Evolutionary conservation across 2,888 invertebrate genomes (phyloP).

Genomic region (Machimus rusticus): DNA sequence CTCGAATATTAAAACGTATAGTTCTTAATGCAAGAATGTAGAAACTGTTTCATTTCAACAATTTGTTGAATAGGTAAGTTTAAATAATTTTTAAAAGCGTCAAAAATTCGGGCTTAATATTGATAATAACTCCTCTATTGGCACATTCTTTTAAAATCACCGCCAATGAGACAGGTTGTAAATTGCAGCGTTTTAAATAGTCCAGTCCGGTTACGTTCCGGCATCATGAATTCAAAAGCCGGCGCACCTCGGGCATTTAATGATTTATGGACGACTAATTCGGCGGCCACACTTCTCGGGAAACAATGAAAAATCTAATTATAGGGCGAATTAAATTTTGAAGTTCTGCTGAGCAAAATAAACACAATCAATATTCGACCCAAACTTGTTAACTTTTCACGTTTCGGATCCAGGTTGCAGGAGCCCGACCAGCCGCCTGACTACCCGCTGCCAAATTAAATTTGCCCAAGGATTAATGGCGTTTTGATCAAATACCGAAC

Average conservation of each 20-base stretch:
- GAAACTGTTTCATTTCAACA: no score
- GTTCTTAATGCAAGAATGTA: no score
- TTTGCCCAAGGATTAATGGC: not conserved
- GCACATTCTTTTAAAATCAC: not conserved
- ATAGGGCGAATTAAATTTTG: slow-evolving; percentile 15
- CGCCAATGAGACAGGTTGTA: not conserved
- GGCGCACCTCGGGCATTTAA: not conserved
- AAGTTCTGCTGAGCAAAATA: not conserved
- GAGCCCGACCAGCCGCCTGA: not conserved
- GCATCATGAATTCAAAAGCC: not conserved
- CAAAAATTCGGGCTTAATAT: not conserved
- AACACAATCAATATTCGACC: slow-evolving; percentile 27
- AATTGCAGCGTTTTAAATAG: not conserved
- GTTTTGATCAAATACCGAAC: slow-evolving; percentile 13
- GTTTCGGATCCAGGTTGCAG: not conserved
- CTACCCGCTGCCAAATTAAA: not conserved
- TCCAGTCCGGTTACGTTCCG: not conserved
- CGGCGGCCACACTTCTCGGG: not conserved
- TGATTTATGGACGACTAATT: not conserved
- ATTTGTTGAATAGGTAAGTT: no score
- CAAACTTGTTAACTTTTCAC: slow-evolving; percentile 26
- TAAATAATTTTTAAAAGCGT: no score
- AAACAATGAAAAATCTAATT: slow-evolving; percentile 30
- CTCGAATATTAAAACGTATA: no score
- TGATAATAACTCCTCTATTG: not conserved